Conservation (phyloP, 2,888 invertebrate genomes). For the Dryadula phaetusa region DNA sequence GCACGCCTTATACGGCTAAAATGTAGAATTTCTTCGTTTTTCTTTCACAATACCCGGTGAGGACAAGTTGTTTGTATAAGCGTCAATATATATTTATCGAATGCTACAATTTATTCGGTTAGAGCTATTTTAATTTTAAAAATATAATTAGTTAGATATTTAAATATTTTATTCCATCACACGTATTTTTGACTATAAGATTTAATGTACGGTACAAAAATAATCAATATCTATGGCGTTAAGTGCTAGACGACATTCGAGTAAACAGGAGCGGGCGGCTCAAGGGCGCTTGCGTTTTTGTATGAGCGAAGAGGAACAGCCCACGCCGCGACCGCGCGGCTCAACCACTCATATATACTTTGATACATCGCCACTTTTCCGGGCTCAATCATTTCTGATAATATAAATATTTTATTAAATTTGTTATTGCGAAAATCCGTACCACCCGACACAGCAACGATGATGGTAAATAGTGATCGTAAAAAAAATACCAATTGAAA, state of each 20-base stretch:
- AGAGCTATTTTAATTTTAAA: too few species aligned
- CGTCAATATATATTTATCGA: constrained; percentile 6
- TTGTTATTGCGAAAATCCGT: constrained; percentile 34
- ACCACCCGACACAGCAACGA: constrained; percentile 19
- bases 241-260: constrained; percentile 82
- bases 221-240: constrained; percentile 77
- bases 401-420: constrained; percentile 46
- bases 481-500: constrained; percentile 24
- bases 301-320: constrained; percentile 55
- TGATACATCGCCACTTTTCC: constrained; percentile 47
- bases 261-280: constrained; percentile 72
- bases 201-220: constrained; percentile 68
- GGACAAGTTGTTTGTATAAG: constrained; percentile 38
- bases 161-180: background rate
- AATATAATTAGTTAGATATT: background rate
- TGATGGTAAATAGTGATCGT: constrained; percentile 11
- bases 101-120: background rate
- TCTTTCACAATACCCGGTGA: constrained; percentile 48
- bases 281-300: constrained; percentile 73
- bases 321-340: constrained; percentile 51
- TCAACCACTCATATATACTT: constrained; percentile 39
- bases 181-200: background rate
- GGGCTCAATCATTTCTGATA: constrained; percentile 43
- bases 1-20: constrained; percentile 49
- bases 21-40: constrained; percentile 49